Base-by-base conservation (phyloP, 2,888 invertebrate genomes). In the Orchesellides sinensis region DNA sequence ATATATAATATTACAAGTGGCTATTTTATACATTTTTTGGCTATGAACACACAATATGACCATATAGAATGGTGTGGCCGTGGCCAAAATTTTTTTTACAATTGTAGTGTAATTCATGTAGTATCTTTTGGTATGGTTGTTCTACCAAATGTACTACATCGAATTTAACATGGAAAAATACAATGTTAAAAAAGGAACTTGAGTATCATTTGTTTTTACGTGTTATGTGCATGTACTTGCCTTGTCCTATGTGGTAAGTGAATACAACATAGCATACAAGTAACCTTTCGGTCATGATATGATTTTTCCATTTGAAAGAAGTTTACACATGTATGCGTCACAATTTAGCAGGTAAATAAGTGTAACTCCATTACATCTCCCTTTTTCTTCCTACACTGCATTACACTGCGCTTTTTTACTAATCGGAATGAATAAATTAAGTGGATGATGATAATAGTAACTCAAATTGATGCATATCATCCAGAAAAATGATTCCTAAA, bases 161-260 rank as follows among this genome's bases (percentile, higher is more conserved):
- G 68, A 56, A 70, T 78, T 70, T 63, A 47, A 80, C 72, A 72
- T 79, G 79, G 65, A 63, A 40, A 65, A 79, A 40, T 68, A 69
- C 65, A 70, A 65, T 65, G 79, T 80, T 63, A 14, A 56, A 70
- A 72, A 65, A 72, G 49, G 49, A 79, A 79, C n/a, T n/a, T n/a
- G n/a, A 70, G 79, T 80, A 80, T 73, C 73, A 72, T 80, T 73
- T 80, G 80, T 72, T 73, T 70, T 52, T 52, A 54, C 79, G 49
- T 66, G 73, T 73, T 54, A 45, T 54, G 59, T 56, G 65, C 56
- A 56, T 56, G 47, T 70, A n/a, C 1, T 59, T 47, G 66, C 66
- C 35, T 25, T 49, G 49, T 49, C 59, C 27, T 14, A 2, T 27
- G 25, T 59, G 5, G 27, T 12, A 27, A 6, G n/a, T n/a, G 6